Base-by-base conservation (phyloP, 2,797 vertebrate species). In the Coluber constrictor region DNA sequence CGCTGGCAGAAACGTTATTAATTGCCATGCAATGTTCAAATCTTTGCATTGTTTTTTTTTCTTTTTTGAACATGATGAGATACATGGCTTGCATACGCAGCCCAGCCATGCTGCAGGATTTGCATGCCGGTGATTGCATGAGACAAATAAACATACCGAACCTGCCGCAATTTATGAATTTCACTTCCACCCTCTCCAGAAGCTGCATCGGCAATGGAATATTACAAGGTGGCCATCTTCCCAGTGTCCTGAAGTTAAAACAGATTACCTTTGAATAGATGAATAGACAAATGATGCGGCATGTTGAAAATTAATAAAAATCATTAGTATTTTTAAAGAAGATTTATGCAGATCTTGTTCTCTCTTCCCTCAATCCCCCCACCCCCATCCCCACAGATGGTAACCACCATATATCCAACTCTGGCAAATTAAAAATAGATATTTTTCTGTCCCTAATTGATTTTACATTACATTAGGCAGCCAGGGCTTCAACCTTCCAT, bases 401-500 rank as follows among this genome's bases (percentile, higher is more conserved):
- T 93, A 94, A 94, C 95, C 95, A 95, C 92, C 94, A 97, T 95
- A 96, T 95, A 94, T 94, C 94, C 96, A 96, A 93, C 94, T 89
- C 96, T 96, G 23, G 92, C 96, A 97, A 97, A 97, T 97, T 96
- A 97, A 97, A 97, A 92, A 61, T 92, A 95, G 97, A 97, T 97
- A 97, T 97, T 97, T 97, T 97, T 96, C 95, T 95, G 95, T 93
- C 97, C 95, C 95, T 96, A 97, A 97, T 97, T 97, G 97, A 97
- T 97, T 97, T 97, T 96, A 97, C 96, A 97, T 97, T 97, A 96
- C 95, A 96, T 97, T 97, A 97, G 95, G 96, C 97, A 97, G 95
- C 95, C 95, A 96, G 96, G 90, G 92, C 96, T 96, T 96, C 96
- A 97, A 96, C 96, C 96, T 96, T 96, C 96, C 96, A 96, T 97